These are phyloP conservation scores for Rhagium mordax DNA, from an alignment of 2,888 invertebrate genomes.

Conservation along the genomic window DNA sequence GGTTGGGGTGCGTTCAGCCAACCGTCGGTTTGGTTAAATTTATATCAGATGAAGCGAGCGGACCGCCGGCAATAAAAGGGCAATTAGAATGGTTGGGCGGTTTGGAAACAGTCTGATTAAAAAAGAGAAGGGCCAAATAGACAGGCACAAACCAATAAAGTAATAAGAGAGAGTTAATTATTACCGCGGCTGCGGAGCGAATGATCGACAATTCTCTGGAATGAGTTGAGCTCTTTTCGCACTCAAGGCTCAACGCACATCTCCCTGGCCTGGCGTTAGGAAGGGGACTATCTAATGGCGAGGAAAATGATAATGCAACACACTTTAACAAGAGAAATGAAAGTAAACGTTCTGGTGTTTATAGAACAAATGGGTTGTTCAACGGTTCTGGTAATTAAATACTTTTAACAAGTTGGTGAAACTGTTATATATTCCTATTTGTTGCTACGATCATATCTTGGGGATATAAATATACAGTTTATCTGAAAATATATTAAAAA, in stretches of 20 bases:
- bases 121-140: slow-evolving; percentile 69
- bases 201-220: slow-evolving; percentile 23
- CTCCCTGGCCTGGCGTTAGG: not conserved
- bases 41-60: slow-evolving; percentile 66
- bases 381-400: not conserved
- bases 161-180: slow-evolving; percentile 70
- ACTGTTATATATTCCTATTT: not conserved
- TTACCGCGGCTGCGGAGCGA: slow-evolving; percentile 55
- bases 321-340: slow-evolving; percentile 2
- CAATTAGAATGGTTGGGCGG: slow-evolving; percentile 69
- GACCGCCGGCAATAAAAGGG: slow-evolving; percentile 68
- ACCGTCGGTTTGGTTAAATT: slow-evolving; percentile 67
- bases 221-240: slow-evolving; percentile 22
- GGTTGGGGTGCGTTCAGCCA: slow-evolving; percentile 40
- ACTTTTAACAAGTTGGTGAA: not conserved
- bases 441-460: not conserved
- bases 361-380: not conserved
- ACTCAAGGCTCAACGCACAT: slow-evolving; percentile 4
- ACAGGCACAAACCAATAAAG: slow-evolving; percentile 70
- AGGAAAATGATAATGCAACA: slow-evolving; percentile 49
- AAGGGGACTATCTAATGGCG: slow-evolving; percentile 47
- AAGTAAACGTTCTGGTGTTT: slow-evolving; percentile 12
- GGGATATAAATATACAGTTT: not conserved
- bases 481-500: not conserved
- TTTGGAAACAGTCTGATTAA: slow-evolving; percentile 69